Evolutionary conservation across 2,113 vertebrate genomes (phyloP), one percentile per base, ranked within the genome.

Genomic region (Anarrhichthys ocellatus): DNA sequence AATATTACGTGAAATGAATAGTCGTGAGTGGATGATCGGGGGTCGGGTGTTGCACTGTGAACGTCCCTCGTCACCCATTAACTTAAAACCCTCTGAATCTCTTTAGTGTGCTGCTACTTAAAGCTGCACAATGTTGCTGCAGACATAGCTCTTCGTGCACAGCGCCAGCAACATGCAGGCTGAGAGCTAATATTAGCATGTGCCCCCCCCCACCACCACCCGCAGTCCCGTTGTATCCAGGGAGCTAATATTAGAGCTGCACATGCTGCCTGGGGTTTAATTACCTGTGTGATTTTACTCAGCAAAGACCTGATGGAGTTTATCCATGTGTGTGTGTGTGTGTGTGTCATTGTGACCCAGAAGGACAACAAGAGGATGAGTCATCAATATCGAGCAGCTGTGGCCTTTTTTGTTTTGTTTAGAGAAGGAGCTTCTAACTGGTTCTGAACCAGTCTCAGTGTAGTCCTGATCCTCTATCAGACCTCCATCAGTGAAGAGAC

Each of bases 111-210:
- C 81, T 67, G 36, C 67, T 72, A 61, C 63, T 10, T 61, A 34
- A 34, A 76, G 59, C 59, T 76, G 67, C 67, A 69, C 74, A 70
- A 44, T 76, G 58, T 52, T 68, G 64, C 76, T 84, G 79, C 88
- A 88, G 85, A 77, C 73, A 46, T 74, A 81, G 66, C 63, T 73
- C 73, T 74, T 24, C 20, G 73, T 68, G 63, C 64, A 32, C 66
- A 29, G 79, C 2, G 76, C 56, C 80, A 69, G 87, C 77, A 90
- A 71, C 76, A 80, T 73, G 61, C 75, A 85, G 75, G 85, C 89
- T 61, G 74, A 67, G 86, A 78, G 90, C 89, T 93, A 94, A 92
- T 87, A 92, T 92, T 94, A 93, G 91, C 86, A 59, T 20, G 50
- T 52, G 34, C 71, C 36, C 81, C 63, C 48, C 2, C 54, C 78